These are phyloP conservation scores for Regulus satrapa DNA, from an alignment of 2,113 vertebrate species.

Conservation along the genomic window DNA sequence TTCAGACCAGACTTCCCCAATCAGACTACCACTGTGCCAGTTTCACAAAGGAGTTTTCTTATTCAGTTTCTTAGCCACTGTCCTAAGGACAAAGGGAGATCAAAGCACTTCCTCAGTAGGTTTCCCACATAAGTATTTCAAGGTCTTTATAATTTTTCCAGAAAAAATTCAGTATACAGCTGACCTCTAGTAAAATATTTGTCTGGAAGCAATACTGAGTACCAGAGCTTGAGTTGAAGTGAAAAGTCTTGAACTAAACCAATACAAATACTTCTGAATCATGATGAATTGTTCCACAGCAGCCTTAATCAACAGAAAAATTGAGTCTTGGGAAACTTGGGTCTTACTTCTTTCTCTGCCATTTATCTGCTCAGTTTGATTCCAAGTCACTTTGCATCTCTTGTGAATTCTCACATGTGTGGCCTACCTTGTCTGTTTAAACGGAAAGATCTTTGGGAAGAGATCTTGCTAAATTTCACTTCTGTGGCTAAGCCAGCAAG, in stretches of 20 bases:
- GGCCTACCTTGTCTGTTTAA: background rate
- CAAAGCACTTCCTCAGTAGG: background rate
- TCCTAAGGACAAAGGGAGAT: background rate
- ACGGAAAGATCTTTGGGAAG: background rate
- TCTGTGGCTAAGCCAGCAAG: background rate
- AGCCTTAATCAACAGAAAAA: background rate
- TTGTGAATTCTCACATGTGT: background rate
- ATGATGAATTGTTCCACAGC: background rate
- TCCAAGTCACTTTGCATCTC: background rate
- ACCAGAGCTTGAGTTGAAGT: background rate
- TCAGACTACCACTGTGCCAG: background rate
- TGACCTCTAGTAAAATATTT: background rate
- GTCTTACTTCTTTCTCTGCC: background rate
- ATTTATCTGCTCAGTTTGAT: background rate
- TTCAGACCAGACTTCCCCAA: background rate
- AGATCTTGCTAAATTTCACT: background rate
- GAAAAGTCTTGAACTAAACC: background rate
- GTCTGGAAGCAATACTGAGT: background rate
- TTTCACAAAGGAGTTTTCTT: background rate
- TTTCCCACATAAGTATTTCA: background rate
- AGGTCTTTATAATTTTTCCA: background rate
- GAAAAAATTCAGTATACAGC: background rate
- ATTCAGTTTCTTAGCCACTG: background rate
- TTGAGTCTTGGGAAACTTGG: background rate
- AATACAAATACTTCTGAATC: background rate